These are phyloP conservation scores for Ptychochromis oligacanthus DNA, from an alignment of 2,113 vertebrate species.

Conservation along the genomic window DNA sequence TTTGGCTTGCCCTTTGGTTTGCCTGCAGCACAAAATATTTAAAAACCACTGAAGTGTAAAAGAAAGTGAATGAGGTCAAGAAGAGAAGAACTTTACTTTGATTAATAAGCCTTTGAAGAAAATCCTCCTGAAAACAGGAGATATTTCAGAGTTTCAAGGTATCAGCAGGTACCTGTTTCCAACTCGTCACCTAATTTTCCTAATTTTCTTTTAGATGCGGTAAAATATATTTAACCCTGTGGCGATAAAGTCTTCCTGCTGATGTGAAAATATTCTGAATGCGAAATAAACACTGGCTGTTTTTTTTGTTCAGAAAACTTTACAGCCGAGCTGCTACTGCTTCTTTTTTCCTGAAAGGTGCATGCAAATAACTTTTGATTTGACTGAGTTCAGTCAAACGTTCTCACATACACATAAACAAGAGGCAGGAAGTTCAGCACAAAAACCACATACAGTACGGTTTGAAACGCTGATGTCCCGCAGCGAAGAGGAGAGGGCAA, in stretches of 20 bases:
- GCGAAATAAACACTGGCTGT: neutral
- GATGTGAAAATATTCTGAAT: neutral
- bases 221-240: neutral
- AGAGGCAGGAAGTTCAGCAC: neutral
- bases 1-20: neutral
- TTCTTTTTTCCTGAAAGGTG: neutral
- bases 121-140: too few species aligned
- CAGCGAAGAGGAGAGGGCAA: neutral
- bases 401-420: neutral
- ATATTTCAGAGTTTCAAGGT: neutral
- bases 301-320: neutral
- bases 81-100: too few species aligned
- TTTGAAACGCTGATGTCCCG: rapidly evolving
- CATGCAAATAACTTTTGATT: constrained; percentile 14
- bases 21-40: neutral
- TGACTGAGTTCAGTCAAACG: neutral
- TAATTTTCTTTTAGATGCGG: neutral
- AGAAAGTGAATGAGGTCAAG: too few species aligned
- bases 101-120: too few species aligned
- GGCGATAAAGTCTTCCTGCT: neutral
- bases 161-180: neutral
- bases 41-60: too few species aligned
- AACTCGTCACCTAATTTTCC: neutral
- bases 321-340: neutral
- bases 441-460: neutral